Conservation (phyloP, 2,888 invertebrate genomes). For the Acrobasis consociella region DNA sequence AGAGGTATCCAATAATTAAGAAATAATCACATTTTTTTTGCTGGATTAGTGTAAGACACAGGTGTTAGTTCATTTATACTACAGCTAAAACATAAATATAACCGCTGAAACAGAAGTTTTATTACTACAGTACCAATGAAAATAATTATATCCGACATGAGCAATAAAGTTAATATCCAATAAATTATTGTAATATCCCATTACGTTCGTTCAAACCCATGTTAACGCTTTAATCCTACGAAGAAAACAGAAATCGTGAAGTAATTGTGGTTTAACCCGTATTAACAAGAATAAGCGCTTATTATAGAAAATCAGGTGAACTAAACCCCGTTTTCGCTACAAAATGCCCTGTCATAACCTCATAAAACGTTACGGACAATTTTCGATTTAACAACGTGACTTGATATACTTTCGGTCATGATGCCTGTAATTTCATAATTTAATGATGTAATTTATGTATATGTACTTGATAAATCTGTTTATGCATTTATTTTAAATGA, state of each 20-base stretch:
- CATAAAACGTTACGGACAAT: conserved; percentile 26
- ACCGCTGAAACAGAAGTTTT: no score
- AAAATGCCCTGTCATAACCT: conserved; percentile 27
- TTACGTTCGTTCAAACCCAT: not conserved
- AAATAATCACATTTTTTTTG: no score
- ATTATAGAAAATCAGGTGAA: conserved; percentile 25
- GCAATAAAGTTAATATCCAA: conserved; percentile 19
- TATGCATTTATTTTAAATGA: no score
- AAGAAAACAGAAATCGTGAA: conserved; percentile 22
- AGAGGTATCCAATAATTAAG: no score
- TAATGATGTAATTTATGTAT: not conserved
- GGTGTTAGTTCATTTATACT: no score
- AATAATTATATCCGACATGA: not conserved
- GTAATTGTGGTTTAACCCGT: conserved; percentile 15
- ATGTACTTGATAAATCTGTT: no score
- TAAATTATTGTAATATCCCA: not conserved
- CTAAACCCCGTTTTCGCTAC: conserved; percentile 18
- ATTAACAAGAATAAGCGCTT: conserved; percentile 1
- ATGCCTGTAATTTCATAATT: conserved; percentile 6
- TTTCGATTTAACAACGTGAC: conserved; percentile 24
- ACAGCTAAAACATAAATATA: no score
- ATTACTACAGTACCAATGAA: no score
- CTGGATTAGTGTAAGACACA: no score
- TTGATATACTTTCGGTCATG: conserved; percentile 10
- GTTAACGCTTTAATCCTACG: conserved; percentile 1